phyloP scores from a whole-genome alignment of 2,113 vertebrate species.

The Saguinus imperator region DNA sequence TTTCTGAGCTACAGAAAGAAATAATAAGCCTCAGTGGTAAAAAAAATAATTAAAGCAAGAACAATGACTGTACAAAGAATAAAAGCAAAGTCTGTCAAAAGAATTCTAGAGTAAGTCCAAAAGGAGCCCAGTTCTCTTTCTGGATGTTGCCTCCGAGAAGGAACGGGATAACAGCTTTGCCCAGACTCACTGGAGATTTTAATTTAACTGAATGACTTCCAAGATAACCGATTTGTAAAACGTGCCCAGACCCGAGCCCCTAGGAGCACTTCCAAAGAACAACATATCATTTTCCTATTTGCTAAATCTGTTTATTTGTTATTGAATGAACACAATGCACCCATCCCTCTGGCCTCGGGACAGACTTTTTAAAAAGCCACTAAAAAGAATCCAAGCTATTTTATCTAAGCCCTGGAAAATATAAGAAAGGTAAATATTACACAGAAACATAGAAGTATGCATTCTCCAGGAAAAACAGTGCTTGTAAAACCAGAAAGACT shows the following conservation, averaged over 20 bases:
- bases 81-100: constrained; percentile 41
- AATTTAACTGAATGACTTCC: constrained; percentile 46
- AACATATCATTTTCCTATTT: constrained; percentile 25
- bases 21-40: constrained; percentile 18
- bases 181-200: not conserved
- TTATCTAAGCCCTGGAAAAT: not conserved
- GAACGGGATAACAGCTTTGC: not conserved
- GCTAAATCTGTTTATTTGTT: constrained; percentile 49
- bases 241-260: constrained; percentile 40
- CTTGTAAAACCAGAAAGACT: not conserved
- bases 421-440: not conserved
- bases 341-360: not conserved
- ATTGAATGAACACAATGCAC: not conserved
- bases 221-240: constrained; percentile 60
- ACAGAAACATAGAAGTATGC: not conserved
- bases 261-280: constrained; percentile 34
- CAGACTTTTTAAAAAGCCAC: not conserved
- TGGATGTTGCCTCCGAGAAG: not conserved
- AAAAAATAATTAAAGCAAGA: constrained; percentile 54
- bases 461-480: not conserved
- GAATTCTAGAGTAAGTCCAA: constrained; percentile 42
- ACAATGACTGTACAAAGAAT: constrained; percentile 43
- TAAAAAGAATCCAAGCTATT: not conserved
- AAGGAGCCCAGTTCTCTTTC: not conserved
- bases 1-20: constrained; percentile 64